Conservation (phyloP, 37 sponge, comb jelly and placozoan genomes). For the Aphrocallistes beatrix region DNA sequence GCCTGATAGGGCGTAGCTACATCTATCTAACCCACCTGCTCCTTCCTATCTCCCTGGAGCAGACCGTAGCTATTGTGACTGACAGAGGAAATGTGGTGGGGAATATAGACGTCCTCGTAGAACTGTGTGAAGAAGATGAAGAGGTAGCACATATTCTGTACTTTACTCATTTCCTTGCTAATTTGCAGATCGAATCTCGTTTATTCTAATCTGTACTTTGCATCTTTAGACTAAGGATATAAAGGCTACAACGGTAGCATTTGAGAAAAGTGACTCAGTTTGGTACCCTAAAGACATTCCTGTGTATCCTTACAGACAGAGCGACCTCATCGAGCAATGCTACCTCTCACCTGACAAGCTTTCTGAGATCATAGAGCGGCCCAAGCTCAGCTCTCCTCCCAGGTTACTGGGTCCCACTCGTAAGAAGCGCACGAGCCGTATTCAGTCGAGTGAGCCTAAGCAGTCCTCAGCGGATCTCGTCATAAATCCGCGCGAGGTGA, state of each 20-base stretch:
- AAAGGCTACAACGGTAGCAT: constrained; percentile 11
- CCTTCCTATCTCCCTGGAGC: constrained; percentile 38
- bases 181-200: no score
- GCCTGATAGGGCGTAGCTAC: constrained; percentile 69
- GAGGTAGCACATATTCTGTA: neutral
- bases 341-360: neutral
- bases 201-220: no score
- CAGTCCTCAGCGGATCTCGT: neutral
- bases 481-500: neutral
- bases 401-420: neutral
- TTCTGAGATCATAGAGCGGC: neutral
- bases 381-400: neutral
- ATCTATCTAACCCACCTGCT: constrained; percentile 69
- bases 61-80: constrained; percentile 57
- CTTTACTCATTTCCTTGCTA: neutral
- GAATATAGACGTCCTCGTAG: constrained; percentile 39
- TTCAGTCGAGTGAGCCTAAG: neutral
- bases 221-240: neutral
- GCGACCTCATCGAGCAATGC: neutral
- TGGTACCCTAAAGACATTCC: constrained; percentile 16
- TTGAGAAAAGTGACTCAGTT: neutral
- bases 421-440: neutral
- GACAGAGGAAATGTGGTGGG: constrained; percentile 82
- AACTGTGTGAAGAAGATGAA: constrained; percentile 1
- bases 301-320: constrained; percentile 10